A percentile compares a stretch with the other conserved stretches of the same genome.
These are phyloP conservation scores for Chrysolina americana DNA, from an alignment of 2,888 invertebrate species.

Conservation along the genomic window DNA sequence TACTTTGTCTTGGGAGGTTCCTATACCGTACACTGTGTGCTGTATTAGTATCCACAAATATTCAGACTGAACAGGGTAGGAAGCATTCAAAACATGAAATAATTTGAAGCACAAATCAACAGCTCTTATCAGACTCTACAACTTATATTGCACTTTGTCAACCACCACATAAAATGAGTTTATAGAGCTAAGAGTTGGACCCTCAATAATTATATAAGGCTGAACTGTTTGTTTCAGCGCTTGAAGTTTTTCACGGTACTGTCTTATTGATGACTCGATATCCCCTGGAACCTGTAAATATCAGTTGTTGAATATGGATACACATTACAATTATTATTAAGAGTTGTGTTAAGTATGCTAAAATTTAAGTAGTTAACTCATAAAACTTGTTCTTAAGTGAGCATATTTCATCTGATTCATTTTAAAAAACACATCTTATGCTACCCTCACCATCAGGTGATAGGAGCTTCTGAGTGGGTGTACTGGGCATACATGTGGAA, in stretches of 20 bases:
- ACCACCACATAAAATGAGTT: constrained; percentile 33
- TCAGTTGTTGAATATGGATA: too few species aligned
- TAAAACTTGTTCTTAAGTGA: too few species aligned
- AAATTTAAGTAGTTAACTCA: too few species aligned
- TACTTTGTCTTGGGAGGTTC: constrained; percentile 32
- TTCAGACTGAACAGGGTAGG: constrained; percentile 25
- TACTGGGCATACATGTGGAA: too few species aligned
- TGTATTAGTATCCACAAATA: constrained; percentile 38
- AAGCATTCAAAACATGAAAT: constrained; percentile 31
- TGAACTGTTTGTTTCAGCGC: constrained; percentile 35
- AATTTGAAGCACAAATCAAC: constrained; percentile 30
- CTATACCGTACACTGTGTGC: constrained; percentile 33
- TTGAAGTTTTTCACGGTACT: constrained; percentile 13
- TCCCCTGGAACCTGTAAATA: constrained; percentile 28
- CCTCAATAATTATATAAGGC: constrained; percentile 37
- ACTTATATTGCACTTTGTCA: constrained; percentile 33
- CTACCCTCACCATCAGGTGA: too few species aligned
- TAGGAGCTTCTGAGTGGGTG: too few species aligned
- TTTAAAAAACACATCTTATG: too few species aligned
- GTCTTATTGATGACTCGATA: constrained; percentile 15
- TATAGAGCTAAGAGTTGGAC: constrained; percentile 26
- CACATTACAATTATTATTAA: too few species aligned
- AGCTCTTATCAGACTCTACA: constrained; percentile 21
- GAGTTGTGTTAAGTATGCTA: too few species aligned
- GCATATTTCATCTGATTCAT: too few species aligned